Base-by-base conservation (phyloP, 2,888 invertebrate species). In the Conistra vaccinii region DNA sequence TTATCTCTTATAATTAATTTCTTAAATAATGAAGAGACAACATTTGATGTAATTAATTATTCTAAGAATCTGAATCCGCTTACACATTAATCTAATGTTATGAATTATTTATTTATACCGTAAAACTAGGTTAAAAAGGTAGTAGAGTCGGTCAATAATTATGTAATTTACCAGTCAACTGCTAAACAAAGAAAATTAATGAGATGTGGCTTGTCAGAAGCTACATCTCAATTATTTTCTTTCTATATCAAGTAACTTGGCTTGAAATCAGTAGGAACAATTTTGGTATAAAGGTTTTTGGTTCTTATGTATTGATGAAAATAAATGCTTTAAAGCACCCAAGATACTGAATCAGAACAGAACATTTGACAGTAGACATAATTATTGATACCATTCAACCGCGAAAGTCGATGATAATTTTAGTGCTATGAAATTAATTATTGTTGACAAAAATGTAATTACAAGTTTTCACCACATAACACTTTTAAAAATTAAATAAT, bases 71-170 rank as follows among this genome's bases (percentile, higher is more conserved):
- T 23, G 4, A 69, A 51, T 76, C 57, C n/a, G 23, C 20, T 65
- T 48, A 26, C 42, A 63, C 12, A 79, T 84, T 65, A 55, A 58
- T 63, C 32, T 48, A 66, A 45, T 51, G 32, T 57, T 58, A 69
- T 68, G 68, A 23, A 62, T 65, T 48, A n/a, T 69, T 69, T 58
- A 69, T 62, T 57, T 10, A 67, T 42, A 82, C 51, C 32, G 14
- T 66, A 73, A 69, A 80, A 58, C 26, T 84, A 69, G 53, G 75
- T 73, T 80, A 80, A 80, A 65, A 26, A 35, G 32, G 42, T 69
- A 32, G 29, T 45, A 39, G 45, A 73, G 17, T 73, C 12, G 51
- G 35, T 69, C 65, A 84, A 74, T 69, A 69, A 80, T 69, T 80
- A 66, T 69, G 42, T 79, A 63, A 60, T 35, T 57, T 42, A 29